Conservation (phyloP, 1,140 invertebrate species). For the Ruditapes philippinarum region DNA sequence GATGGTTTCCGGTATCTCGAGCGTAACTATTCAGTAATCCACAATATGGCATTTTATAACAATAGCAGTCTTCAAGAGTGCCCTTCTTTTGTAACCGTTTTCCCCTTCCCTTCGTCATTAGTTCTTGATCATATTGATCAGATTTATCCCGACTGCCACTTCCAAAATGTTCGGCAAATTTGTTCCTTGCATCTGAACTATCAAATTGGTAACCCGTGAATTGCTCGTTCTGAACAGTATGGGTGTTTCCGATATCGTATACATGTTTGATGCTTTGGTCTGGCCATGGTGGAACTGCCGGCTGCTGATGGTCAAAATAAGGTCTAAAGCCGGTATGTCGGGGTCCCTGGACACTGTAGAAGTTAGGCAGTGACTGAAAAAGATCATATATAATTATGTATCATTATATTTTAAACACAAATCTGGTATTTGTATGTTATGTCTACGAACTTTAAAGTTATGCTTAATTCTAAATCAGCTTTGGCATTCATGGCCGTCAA, state of each 20-base stretch:
- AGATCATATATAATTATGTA: not conserved
- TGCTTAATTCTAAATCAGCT: no score
- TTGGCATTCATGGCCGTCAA: no score
- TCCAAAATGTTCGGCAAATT: not conserved
- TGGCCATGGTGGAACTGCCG: not conserved
- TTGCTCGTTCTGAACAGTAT: not conserved
- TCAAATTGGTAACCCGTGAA: not conserved
- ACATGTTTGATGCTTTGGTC: not conserved
- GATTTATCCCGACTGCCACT: not conserved
- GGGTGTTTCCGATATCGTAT: not conserved
- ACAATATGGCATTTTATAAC: constrained; percentile 37
- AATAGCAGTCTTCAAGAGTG: not conserved
- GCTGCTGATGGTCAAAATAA: not conserved
- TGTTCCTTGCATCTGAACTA: not conserved
- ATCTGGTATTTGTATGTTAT: no score
- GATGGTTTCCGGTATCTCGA: not conserved
- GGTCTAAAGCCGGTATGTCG: not conserved
- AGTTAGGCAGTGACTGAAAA: not conserved
- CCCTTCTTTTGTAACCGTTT: not conserved
- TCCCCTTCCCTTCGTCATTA: not conserved
- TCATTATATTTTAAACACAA: no score
- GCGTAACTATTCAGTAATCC: constrained; percentile 29
- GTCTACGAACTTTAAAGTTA: no score
- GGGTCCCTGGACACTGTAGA: not conserved
- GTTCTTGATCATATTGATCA: not conserved